Evolutionary conservation across 2,113 vertebrate genomes (phyloP).

Genomic region (Panthera tigris): DNA sequence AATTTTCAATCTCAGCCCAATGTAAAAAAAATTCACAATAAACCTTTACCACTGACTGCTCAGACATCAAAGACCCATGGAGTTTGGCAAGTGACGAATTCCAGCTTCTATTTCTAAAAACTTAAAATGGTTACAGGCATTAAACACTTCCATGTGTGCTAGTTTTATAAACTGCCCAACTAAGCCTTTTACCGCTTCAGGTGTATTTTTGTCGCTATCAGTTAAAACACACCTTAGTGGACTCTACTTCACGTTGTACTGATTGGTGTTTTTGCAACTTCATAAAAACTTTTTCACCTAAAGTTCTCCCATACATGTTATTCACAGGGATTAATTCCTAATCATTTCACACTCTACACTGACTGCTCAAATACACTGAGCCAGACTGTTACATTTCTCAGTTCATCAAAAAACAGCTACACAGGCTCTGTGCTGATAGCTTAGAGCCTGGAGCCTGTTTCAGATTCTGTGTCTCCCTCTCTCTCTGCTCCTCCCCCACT

Average conservation of each 20-base stretch:
- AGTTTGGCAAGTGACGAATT: neutral
- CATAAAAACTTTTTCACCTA: neutral
- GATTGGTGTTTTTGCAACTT: constrained; percentile 28
- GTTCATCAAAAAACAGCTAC: neutral
- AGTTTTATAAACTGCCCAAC: constrained; percentile 14
- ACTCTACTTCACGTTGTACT: neutral
- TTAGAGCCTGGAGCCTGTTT: too few species aligned
- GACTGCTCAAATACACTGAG: constrained; percentile 5
- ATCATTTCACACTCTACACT: neutral
- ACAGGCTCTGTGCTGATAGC: too few species aligned
- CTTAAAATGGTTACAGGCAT: neutral
- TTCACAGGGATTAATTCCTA: neutral
- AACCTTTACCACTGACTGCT: neutral
- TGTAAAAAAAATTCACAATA: constrained; percentile 8
- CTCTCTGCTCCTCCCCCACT: too few species aligned
- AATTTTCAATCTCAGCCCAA: neutral
- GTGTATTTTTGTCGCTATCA: neutral
- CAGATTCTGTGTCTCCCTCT: too few species aligned
- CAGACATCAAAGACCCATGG: neutral
- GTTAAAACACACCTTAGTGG: neutral
- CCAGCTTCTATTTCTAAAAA: constrained; percentile 7
- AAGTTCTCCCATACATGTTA: neutral
- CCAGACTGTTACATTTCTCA: neutral
- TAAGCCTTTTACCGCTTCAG: neutral
- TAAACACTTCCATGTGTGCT: neutral